Evolutionary conservation across 2,888 invertebrate genomes (phyloP), one percentile per base, ranked within the genome.

Genomic region (Callosobruchus maculatus): DNA sequence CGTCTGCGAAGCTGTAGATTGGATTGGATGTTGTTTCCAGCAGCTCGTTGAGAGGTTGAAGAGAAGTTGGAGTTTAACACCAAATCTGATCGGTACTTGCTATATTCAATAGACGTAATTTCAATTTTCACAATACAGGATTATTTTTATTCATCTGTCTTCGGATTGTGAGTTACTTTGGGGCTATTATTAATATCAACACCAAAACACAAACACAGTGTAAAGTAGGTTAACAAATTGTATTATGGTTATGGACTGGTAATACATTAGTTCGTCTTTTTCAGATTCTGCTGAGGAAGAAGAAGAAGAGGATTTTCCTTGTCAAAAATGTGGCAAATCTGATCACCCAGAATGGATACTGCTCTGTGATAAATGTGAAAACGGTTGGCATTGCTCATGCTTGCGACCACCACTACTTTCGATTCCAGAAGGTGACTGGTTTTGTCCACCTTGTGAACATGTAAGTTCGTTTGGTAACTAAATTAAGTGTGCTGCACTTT

Each of bases 351-450:
- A 99, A 87, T 97, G 97, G 97, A 97, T 99, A 82, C 88, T 99
- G 73, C 88, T 99, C 68, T 99, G 99, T 85, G 99, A 99, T 88
- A 91, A 91, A 78, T 99, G 99, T 87, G 98, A 99, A 87, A 92
- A 91, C 77, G 98, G 98, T n/a, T 98, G 97, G 92, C 99, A 99
- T 89, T 98, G 97, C 76, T 95, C 96, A 69, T 99, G 99, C 84
- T 90, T 99, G 67, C 92, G 95, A 77, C 99, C 99, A 0, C 92
- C 97, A 75, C 90, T 99, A 68, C 93, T 98, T 88, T 92, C 96
- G 31, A 95, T 99, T 82, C 99, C 99, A 0, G 97, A 97, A 85
- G 98, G 98, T 0, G 96, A 98, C 86, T 99, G 99, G 99, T 97
- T 92, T 88, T 99, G 99, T 87, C 99, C 99, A 49, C 95, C 96